These are phyloP conservation scores for Calcarius lapponicus DNA, from an alignment of 2,797 vertebrate species.

Conservation along the genomic window DNA sequence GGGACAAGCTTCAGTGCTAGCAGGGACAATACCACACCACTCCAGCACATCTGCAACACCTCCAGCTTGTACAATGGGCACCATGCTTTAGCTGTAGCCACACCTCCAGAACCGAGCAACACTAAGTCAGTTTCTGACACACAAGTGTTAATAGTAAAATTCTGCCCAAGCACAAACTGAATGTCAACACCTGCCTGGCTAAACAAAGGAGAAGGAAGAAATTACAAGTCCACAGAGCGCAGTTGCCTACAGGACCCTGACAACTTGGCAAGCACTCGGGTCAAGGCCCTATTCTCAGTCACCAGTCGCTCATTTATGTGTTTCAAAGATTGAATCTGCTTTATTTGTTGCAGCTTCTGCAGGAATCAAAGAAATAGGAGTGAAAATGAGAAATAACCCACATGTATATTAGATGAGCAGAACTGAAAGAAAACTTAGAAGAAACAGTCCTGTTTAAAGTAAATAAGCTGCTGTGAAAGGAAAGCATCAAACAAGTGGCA, in stretches of 20 bases:
- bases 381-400: conserved; percentile 33
- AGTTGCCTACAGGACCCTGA: conserved; percentile 91
- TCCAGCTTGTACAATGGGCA: conserved; percentile 32
- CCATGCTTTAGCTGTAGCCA: conserved; percentile 72
- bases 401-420: conserved; percentile 15
- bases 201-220: conserved; percentile 82
- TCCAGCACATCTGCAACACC: not conserved
- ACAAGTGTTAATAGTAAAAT: conserved; percentile 73
- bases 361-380: conserved; percentile 79
- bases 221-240: conserved; percentile 86
- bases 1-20: not conserved
- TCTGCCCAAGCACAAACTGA: conserved; percentile 78
- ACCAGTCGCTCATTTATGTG: conserved; percentile 94
- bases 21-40: not conserved
- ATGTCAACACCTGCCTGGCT: conserved; percentile 90
- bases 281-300: conserved; percentile 97
- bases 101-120: conserved; percentile 76
- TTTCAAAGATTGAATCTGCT: conserved; percentile 94
- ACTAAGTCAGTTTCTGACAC: conserved; percentile 66
- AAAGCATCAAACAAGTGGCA: conserved; percentile 53
- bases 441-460: conserved; percentile 32
- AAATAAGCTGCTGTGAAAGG: conserved; percentile 11
- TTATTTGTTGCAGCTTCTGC: conserved; percentile 96
- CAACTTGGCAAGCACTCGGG: conserved; percentile 93
- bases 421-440: conserved; percentile 35